Conservation (phyloP, 2,113 vertebrate species). For the Steatornis caripensis region DNA sequence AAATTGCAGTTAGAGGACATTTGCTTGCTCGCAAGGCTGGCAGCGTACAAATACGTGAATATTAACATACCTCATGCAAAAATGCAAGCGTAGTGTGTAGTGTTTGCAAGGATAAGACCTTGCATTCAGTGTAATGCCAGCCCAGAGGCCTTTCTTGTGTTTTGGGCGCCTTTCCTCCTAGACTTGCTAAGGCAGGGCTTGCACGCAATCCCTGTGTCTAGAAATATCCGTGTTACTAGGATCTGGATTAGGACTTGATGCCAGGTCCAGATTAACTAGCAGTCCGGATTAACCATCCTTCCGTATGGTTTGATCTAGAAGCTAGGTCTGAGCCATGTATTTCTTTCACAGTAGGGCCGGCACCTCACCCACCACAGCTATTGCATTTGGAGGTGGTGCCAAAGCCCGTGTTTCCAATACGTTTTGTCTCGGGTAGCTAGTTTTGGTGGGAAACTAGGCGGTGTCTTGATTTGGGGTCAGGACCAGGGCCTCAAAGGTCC, state of each 20-base stretch:
- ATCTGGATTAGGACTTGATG: background rate
- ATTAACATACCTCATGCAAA: background rate
- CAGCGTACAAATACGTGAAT: slow-evolving; percentile 55
- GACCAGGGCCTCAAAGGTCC: background rate
- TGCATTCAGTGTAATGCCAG: background rate
- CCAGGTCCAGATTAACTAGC: background rate
- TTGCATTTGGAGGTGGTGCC: background rate
- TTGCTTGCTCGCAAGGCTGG: slow-evolving; percentile 13
- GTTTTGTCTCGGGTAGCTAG: background rate
- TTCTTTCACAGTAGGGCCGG: background rate
- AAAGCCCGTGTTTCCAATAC: background rate
- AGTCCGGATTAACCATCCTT: background rate
- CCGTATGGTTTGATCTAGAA: background rate
- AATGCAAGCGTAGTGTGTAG: background rate
- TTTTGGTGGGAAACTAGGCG: background rate
- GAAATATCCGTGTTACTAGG: background rate
- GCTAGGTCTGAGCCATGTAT: rapidly evolving
- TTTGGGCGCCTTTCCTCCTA: background rate
- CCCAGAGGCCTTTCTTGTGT: rapidly evolving
- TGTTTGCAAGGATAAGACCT: background rate
- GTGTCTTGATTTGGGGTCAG: background rate
- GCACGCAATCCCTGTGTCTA: background rate
- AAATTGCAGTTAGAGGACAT: slow-evolving; percentile 71
- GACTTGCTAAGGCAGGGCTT: background rate
- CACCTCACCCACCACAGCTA: background rate